These are phyloP conservation scores for Hipposideros larvatus DNA, from an alignment of 2,797 vertebrate species.

Conservation along the genomic window DNA sequence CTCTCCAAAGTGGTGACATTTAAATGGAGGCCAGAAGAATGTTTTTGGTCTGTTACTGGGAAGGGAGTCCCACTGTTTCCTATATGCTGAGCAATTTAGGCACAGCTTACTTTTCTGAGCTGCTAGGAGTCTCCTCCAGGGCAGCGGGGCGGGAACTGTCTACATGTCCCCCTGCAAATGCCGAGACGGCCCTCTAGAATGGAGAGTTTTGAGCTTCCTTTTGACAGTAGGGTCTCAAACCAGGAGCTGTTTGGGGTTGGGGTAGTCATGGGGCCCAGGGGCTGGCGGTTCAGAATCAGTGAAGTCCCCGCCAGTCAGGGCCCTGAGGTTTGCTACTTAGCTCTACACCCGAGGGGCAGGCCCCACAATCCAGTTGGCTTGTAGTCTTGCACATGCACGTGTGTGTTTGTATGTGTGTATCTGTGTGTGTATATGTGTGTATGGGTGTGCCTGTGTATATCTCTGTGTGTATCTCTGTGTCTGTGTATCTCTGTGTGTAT, in stretches of 20 bases:
- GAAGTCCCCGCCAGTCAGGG: neutral
- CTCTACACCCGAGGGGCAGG: neutral
- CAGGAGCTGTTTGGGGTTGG: neutral
- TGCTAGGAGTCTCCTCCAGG: neutral
- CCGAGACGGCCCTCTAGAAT: neutral
- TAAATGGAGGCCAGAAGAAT: neutral
- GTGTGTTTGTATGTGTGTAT: neutral
- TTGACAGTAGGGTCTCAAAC: neutral
- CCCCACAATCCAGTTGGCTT: neutral
- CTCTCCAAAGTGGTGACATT: neutral
- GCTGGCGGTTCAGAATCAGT: neutral
- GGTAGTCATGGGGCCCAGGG: no score
- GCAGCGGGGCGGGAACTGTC: neutral
- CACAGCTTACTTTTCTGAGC: neutral
- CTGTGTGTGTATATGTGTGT: neutral
- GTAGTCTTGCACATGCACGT: neutral
- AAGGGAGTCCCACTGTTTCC: no score
- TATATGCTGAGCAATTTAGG: accelerated
- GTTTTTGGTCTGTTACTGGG: neutral
- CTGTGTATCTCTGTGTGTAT: neutral
- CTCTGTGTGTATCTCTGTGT: neutral
- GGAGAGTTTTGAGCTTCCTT: neutral
- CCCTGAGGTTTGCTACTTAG: neutral
- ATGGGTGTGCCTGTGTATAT: no score
- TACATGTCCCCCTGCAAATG: accelerated